Evolutionary conservation across 2,888 invertebrate species (phyloP).

Genomic region (Perizoma affinitatum): DNA sequence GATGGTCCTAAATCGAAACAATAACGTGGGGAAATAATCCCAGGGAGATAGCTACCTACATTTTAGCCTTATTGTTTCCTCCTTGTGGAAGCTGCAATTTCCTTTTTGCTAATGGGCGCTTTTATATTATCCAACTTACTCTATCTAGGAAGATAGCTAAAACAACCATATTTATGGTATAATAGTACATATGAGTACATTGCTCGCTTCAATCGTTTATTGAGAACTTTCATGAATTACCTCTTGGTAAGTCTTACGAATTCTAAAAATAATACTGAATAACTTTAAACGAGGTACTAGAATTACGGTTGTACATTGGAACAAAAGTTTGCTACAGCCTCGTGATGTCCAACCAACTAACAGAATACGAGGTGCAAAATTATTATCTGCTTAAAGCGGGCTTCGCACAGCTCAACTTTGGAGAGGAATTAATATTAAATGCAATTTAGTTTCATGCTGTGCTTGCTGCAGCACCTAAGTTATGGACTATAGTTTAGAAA

Average conservation of each 20-base stretch:
- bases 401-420: conserved; percentile 43
- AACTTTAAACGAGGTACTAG: background rate
- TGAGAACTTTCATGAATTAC: background rate
- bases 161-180: conserved; percentile 32
- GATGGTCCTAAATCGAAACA: conserved; percentile 31
- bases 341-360: conserved; percentile 54
- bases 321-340: conserved; percentile 59
- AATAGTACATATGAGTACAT: background rate
- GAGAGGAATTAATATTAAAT: conserved; percentile 52
- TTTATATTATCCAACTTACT: conserved; percentile 60
- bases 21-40: conserved; percentile 52
- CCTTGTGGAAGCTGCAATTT: conserved; percentile 77
- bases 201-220: background rate
- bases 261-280: background rate
- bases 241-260: background rate
- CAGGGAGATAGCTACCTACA: conserved; percentile 60
- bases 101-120: conserved; percentile 80
- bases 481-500: conserved; percentile 28
- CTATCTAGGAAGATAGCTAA: conserved; percentile 19
- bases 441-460: conserved; percentile 47
- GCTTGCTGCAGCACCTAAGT: conserved; percentile 31
- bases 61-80: conserved; percentile 79
- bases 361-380: conserved; percentile 48
- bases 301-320: conserved; percentile 2
- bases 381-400: conserved; percentile 46